Evolutionary conservation across 2,113 vertebrate species (phyloP).

Genomic region (Amia ocellicauda): DNA sequence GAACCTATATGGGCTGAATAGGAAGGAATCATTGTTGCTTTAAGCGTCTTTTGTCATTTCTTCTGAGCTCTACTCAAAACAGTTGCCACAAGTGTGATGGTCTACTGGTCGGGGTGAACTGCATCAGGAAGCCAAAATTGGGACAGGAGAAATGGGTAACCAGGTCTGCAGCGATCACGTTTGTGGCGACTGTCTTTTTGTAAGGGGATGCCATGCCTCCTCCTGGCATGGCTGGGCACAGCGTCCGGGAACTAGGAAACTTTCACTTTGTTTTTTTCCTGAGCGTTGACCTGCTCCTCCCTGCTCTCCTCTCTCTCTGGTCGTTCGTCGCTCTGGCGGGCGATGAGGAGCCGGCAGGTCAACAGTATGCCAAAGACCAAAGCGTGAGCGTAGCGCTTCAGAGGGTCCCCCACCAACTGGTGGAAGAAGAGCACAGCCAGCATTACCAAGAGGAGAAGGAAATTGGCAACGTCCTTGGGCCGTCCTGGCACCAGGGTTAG

Average conservation of each 20-base stretch:
- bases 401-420: slow-evolving; percentile 93
- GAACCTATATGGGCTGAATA: too few relatives aligned
- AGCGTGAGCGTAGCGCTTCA: slow-evolving; percentile 93
- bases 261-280: slow-evolving; percentile 92
- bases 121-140: slow-evolving; percentile 7
- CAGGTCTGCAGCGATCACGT: slow-evolving; percentile 37
- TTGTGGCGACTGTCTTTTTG: slow-evolving; percentile 43
- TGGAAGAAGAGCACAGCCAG: slow-evolving; percentile 95
- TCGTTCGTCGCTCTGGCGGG: slow-evolving; percentile 88
- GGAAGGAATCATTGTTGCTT: too few relatives aligned
- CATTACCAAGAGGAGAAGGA: slow-evolving; percentile 89
- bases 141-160: slow-evolving; percentile 32
- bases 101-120: slow-evolving; percentile 30
- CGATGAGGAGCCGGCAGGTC: slow-evolving; percentile 90
- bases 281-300: slow-evolving; percentile 69
- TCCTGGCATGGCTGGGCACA: slow-evolving; percentile 24
- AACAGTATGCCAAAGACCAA: slow-evolving; percentile 96
- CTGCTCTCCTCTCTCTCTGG: slow-evolving; percentile 74
- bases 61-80: slow-evolving; percentile 28
- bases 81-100: slow-evolving; percentile 45
- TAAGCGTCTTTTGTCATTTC: neutral
- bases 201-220: slow-evolving; percentile 33
- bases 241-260: slow-evolving; percentile 81
- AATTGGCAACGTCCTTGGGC: slow-evolving; percentile 95
- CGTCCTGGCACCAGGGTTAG: slow-evolving; percentile 90